phyloP scores from a whole-genome alignment of 2,113 vertebrate genomes.

The Labeo catla region DNA sequence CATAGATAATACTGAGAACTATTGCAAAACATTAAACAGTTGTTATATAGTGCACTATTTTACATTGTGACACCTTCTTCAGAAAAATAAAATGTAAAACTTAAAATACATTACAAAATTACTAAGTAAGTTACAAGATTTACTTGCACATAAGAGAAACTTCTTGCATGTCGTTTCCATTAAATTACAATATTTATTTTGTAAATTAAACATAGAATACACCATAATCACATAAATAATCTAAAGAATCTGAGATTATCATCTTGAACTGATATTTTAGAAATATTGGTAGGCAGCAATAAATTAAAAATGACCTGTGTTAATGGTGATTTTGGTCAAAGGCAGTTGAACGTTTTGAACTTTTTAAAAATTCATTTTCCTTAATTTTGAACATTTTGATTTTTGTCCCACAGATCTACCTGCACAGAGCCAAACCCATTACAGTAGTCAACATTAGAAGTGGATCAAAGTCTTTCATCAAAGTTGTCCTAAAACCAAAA shows the following conservation, averaged over 20 bases:
- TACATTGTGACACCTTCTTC: neutral
- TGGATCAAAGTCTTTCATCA: too few relatives aligned
- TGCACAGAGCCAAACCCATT: neutral
- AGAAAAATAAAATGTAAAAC: neutral
- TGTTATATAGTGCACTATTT: neutral
- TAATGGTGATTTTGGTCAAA: neutral
- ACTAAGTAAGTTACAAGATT: neutral
- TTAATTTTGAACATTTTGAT: too few relatives aligned
- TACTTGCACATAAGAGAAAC: neutral
- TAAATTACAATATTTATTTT: neutral
- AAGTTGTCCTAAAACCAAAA: too few relatives aligned
- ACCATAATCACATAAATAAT: neutral
- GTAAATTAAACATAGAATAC: neutral
- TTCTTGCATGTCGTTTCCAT: neutral
- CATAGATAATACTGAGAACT: neutral
- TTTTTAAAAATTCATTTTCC: too few relatives aligned
- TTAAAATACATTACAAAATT: neutral
- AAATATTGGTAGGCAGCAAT: neutral
- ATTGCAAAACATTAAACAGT: neutral
- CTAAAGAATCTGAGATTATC: neutral
- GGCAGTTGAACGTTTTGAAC: neutral
- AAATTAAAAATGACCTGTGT: neutral
- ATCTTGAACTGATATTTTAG: neutral
- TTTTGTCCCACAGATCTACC: neutral
- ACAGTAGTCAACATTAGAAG: too few relatives aligned